Conservation (phyloP, 2,888 invertebrate species). For the Gastracanthus pulcherrimus region DNA sequence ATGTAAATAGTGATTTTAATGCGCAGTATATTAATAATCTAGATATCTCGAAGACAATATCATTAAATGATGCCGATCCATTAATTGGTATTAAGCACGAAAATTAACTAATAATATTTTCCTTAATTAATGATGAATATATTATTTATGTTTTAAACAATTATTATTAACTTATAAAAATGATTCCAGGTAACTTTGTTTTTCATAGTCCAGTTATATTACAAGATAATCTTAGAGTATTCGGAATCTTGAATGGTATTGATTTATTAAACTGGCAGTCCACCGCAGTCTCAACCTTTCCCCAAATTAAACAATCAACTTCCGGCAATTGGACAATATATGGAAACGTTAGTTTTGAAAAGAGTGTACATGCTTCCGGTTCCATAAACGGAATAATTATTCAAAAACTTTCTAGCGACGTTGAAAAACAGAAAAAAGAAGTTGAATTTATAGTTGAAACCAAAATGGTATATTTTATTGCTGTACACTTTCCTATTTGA, state of each 20-base stretch:
- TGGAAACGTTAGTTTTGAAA: slow-evolving; percentile 69
- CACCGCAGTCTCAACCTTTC: slow-evolving; percentile 57
- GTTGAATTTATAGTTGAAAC: not conserved
- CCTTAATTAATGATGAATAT: not conserved
- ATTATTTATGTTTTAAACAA: not conserved
- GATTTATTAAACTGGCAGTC: slow-evolving; percentile 63
- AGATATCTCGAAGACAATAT: slow-evolving; percentile 59
- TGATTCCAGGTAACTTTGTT: slow-evolving; percentile 63
- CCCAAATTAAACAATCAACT: slow-evolving; percentile 73
- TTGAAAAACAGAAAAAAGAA: not conserved
- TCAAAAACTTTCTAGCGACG: not conserved
- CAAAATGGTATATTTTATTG: slow-evolving; percentile 38
- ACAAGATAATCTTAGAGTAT: slow-evolving; percentile 58
- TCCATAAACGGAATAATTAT: slow-evolving; percentile 24
- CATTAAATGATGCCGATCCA: slow-evolving; percentile 59
- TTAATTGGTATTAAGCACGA: slow-evolving; percentile 62
- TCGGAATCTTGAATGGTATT: slow-evolving; percentile 63
- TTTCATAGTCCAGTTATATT: slow-evolving; percentile 63
- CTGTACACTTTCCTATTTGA: too few species aligned
- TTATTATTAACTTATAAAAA: not conserved
- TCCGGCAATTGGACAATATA: slow-evolving; percentile 78
- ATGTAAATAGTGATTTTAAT: slow-evolving; percentile 62
- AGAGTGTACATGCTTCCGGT: slow-evolving; percentile 9
- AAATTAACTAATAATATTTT: not conserved
- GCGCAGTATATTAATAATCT: slow-evolving; percentile 63